A percentile compares a stretch with the other conserved stretches of the same genome.
phyloP scores from a whole-genome alignment of 2,113 vertebrate genomes.

The Rhagologus leucostigma region DNA sequence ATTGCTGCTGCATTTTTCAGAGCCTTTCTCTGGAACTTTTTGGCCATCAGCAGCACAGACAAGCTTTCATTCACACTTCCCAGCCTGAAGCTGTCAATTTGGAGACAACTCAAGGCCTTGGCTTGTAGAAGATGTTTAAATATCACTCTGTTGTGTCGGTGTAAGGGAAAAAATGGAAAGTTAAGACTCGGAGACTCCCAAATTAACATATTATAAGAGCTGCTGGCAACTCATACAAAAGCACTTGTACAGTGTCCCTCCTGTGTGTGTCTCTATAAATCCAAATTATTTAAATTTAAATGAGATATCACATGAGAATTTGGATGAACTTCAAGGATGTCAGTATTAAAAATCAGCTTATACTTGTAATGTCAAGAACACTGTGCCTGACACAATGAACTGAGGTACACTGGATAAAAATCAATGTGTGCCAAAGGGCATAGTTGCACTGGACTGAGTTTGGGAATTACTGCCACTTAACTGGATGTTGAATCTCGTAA shows the following conservation, averaged over 20 bases:
- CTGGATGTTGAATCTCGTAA: neutral
- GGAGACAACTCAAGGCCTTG: slow-evolving; percentile 81
- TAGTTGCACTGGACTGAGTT: neutral
- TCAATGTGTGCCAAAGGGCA: neutral
- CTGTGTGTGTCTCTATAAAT: neutral
- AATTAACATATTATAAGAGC: neutral
- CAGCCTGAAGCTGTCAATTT: slow-evolving; percentile 86
- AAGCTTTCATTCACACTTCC: slow-evolving; percentile 87
- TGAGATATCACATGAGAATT: neutral
- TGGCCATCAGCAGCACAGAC: slow-evolving; percentile 82
- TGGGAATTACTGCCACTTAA: neutral
- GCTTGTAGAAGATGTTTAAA: slow-evolving; percentile 87
- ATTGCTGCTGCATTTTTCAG: neutral
- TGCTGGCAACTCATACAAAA: neutral
- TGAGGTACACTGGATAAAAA: neutral
- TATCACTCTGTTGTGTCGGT: slow-evolving; percentile 83
- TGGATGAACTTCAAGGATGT: neutral
- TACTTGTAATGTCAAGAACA: neutral
- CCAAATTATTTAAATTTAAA: neutral
- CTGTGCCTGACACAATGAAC: neutral
- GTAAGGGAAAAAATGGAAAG: neutral
- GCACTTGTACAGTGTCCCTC: neutral
- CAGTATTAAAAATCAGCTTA: neutral
- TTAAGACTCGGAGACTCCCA: neutral
- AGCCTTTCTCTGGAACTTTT: slow-evolving; percentile 79